Percentiles rank a stretch among this genome's conserved stretches.
Conservation (phyloP, 2,113 vertebrate genomes). For the Leuciscus idus region DNA sequence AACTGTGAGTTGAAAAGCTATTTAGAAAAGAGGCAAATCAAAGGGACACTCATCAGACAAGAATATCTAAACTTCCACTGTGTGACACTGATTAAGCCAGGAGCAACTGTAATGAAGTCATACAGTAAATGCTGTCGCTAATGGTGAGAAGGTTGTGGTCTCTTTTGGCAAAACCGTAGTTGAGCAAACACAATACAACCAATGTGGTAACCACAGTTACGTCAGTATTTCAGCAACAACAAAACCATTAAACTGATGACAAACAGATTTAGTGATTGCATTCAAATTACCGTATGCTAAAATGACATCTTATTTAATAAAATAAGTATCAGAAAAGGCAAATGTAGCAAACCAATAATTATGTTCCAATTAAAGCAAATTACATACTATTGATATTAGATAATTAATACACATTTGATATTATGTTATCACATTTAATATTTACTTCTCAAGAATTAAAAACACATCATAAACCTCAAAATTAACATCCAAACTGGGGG, state of each 20-base stretch:
- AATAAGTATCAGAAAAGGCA: not conserved
- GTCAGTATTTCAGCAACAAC: not conserved
- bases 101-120: not conserved
- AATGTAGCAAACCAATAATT: not conserved
- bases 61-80: constrained; percentile 28
- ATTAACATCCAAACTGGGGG: not conserved
- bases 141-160: constrained; percentile 1
- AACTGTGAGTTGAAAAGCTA: constrained; percentile 91
- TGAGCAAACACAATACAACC: constrained; percentile 6
- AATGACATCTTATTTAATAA: not conserved
- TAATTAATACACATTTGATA: not conserved
- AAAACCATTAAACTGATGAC: not conserved
- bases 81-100: not conserved
- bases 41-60: constrained; percentile 72
- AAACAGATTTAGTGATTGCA: not conserved
- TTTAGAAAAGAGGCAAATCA: constrained; percentile 86
- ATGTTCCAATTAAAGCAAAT: not conserved
- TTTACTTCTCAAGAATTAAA: not conserved
- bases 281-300: not conserved
- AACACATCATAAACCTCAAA: not conserved
- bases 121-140: not conserved
- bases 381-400: not conserved
- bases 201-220: not conserved
- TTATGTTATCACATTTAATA: not conserved
- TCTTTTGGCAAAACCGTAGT: not conserved